phyloP scores from a whole-genome alignment of 2,888 invertebrate species.

The Thumatha senex region DNA sequence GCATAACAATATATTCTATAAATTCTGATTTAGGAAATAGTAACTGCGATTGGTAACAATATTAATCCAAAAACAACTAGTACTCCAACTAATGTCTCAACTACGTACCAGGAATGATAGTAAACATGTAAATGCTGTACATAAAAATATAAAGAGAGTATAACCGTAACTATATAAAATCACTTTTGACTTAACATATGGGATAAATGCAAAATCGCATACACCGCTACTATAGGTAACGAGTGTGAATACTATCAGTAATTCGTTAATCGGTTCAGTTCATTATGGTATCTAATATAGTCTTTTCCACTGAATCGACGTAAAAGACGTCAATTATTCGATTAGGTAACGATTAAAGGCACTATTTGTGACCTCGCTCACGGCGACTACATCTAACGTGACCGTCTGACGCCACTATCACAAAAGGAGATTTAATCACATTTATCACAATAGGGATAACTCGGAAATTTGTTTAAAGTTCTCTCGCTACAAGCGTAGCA shows the following conservation, averaged over 20 bases:
- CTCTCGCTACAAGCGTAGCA: conserved; percentile 28
- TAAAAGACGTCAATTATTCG: conserved; percentile 40
- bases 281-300: conserved; percentile 42
- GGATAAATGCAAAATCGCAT: conserved; percentile 75
- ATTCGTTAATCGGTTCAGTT: conserved; percentile 53
- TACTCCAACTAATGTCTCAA: conserved; percentile 33
- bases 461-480: conserved; percentile 55
- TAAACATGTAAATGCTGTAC: conserved; percentile 75
- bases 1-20: conserved; percentile 36
- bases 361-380: conserved; percentile 52
- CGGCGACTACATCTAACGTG: conserved; percentile 76
- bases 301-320: conserved; percentile 33
- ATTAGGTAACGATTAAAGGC: conserved; percentile 67
- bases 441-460: conserved; percentile 76
- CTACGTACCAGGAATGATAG: conserved; percentile 69
- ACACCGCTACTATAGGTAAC: conserved; percentile 59
- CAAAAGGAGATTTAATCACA: conserved; percentile 78
- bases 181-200: conserved; percentile 70
- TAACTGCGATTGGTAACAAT: conserved; percentile 80
- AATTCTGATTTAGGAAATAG: conserved; percentile 56
- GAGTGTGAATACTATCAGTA: conserved; percentile 66
- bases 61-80: conserved; percentile 58
- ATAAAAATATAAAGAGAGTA: conserved; percentile 61
- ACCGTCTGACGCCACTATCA: conserved; percentile 78
- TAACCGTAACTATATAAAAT: conserved; percentile 77